Evolutionary conservation across 2,113 vertebrate genomes (phyloP).

Genomic region (Sciurus niger): DNA sequence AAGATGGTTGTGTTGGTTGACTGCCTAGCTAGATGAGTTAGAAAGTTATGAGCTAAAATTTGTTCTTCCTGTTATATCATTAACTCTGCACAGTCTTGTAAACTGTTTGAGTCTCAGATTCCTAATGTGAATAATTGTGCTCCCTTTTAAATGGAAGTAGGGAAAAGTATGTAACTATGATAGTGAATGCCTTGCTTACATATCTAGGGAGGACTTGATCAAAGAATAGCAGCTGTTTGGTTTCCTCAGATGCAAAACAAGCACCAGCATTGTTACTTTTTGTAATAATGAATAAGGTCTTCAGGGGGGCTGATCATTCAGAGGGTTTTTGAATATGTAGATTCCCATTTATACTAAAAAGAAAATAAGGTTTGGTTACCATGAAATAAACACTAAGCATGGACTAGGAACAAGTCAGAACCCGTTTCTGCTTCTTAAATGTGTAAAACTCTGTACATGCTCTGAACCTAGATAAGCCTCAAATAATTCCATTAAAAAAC

Average conservation of each 20-base stretch:
- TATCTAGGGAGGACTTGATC: neutral
- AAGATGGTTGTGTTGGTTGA: neutral
- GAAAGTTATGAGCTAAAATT: neutral
- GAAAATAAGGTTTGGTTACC: neutral
- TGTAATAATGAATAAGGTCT: neutral
- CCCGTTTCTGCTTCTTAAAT: neutral
- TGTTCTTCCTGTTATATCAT: neutral
- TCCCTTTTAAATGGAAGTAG: neutral
- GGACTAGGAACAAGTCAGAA: neutral
- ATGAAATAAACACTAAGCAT: neutral
- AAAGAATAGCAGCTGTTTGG: neutral
- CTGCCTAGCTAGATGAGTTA: conserved; percentile 2
- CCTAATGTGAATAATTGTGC: conserved; percentile 8
- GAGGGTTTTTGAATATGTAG: neutral
- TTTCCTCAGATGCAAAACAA: conserved; percentile 44
- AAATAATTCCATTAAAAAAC: neutral
- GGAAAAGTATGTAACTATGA: neutral
- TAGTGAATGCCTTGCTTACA: neutral
- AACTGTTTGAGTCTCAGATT: conserved; percentile 14
- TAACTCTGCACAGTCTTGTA: conserved; percentile 10
- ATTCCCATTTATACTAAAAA: neutral
- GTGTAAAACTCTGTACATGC: neutral
- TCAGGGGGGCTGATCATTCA: neutral
- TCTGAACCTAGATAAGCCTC: neutral
- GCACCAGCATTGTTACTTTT: neutral